These are phyloP conservation scores for Platichthys stellatus DNA, from an alignment of 2,113 vertebrate genomes.

Conservation along the genomic window DNA sequence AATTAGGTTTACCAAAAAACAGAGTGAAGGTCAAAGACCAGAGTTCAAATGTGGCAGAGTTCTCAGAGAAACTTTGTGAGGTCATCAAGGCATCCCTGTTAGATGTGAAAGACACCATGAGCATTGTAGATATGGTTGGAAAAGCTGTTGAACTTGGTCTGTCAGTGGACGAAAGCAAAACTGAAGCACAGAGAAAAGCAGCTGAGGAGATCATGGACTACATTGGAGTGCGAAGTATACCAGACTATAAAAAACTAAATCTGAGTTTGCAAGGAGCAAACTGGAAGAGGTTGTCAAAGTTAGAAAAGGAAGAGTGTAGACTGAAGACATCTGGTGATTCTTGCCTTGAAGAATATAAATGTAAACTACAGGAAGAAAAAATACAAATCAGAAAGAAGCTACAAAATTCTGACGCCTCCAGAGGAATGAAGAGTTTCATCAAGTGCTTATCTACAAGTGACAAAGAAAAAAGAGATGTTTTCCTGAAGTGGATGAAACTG, in stretches of 20 bases:
- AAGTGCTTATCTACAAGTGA: conserved; percentile 1
- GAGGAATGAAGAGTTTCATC: conserved; percentile 54
- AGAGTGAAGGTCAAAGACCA: background rate
- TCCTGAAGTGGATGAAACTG: background rate
- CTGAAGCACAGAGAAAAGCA: background rate
- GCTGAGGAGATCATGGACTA: conserved; percentile 1
- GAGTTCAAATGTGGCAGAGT: conserved; percentile 21
- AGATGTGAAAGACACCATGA: background rate
- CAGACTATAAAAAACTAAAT: conserved; percentile 46
- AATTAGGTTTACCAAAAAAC: conserved; percentile 36
- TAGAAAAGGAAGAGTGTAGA: conserved; percentile 67
- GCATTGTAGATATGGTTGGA: conserved; percentile 1
- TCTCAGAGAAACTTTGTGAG: conserved; percentile 33
- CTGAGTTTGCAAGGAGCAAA: conserved; percentile 62
- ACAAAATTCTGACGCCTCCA: background rate
- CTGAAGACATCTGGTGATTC: background rate
- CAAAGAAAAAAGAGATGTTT: conserved; percentile 17
- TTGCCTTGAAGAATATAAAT: conserved; percentile 30
- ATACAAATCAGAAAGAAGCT: background rate
- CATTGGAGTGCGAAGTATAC: conserved; percentile 5
- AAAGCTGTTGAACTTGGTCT: conserved; percentile 57
- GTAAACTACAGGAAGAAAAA: conserved; percentile 25
- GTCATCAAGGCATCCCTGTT: conserved; percentile 13
- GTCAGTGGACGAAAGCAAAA: conserved; percentile 52
- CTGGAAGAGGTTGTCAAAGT: conserved; percentile 58